These are phyloP conservation scores for Allolobophora icterica DNA, from an alignment of 2,888 invertebrate species.

Conservation along the genomic window DNA sequence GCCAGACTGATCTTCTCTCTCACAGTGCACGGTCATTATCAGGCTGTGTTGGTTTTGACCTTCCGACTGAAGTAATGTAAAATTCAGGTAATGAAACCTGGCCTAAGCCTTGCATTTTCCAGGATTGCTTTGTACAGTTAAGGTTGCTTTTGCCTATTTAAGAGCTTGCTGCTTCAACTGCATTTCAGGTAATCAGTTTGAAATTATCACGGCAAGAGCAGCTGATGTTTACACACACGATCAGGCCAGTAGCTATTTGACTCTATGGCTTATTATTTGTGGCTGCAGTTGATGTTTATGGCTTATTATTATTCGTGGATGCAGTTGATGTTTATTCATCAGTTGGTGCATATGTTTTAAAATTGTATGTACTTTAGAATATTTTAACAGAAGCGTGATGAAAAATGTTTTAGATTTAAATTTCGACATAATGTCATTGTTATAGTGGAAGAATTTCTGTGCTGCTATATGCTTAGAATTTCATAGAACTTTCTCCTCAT, in stretches of 20 bases:
- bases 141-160: not conserved
- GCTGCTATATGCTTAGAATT: not conserved
- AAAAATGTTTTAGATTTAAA: not conserved
- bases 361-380: not conserved
- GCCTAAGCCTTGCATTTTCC: no score
- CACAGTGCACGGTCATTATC: no score
- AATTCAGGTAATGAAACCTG: not conserved
- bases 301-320: not conserved
- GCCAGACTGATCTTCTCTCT: no score
- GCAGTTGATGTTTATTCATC: not conserved
- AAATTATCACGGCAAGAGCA: constrained; percentile 54
- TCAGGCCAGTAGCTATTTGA: constrained; percentile 30
- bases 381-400: not conserved
- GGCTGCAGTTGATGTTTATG: not conserved
- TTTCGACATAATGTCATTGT: not conserved
- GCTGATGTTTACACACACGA: constrained; percentile 51
- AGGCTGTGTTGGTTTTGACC: no score
- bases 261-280: not conserved
- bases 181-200: constrained; percentile 55
- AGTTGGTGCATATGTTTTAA: not conserved
- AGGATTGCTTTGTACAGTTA: no score
- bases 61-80: no score
- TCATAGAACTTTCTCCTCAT: not conserved
- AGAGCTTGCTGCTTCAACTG: not conserved
- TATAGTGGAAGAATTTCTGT: not conserved